These are phyloP conservation scores for Alaudala cheleensis DNA, from an alignment of 2,113 vertebrate species.

Conservation along the genomic window DNA sequence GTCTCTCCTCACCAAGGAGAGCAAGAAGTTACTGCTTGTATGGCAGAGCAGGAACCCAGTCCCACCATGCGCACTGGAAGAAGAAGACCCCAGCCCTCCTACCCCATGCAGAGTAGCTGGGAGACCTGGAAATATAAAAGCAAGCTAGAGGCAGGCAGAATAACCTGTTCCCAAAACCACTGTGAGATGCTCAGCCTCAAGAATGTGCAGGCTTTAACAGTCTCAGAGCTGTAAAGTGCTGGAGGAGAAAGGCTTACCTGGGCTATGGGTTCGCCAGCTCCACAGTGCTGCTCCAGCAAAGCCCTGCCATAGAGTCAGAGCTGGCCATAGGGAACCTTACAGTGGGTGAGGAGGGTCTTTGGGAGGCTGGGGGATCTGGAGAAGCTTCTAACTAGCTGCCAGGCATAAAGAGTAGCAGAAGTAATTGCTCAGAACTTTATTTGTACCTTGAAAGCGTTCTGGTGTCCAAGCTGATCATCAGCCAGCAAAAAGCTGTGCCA, in stretches of 20 bases:
- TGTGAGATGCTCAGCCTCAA: background rate
- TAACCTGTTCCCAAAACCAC: background rate
- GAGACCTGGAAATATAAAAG: background rate
- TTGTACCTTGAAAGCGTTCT: background rate
- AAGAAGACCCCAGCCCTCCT: background rate
- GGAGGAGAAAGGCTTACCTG: background rate
- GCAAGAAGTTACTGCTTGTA: background rate
- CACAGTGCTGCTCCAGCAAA: background rate
- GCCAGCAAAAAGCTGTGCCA: background rate
- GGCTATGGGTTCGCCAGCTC: background rate
- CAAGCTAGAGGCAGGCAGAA: background rate
- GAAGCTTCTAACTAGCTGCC: background rate
- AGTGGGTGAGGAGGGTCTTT: background rate
- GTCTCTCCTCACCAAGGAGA: background rate
- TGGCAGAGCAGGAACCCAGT: background rate
- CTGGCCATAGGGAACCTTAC: background rate
- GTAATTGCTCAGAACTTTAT: background rate
- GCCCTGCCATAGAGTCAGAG: background rate
- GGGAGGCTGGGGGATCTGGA: background rate
- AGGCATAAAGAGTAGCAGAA: background rate
- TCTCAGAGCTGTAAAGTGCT: background rate
- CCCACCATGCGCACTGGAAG: rapidly evolving
- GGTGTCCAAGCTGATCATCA: background rate
- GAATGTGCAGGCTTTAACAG: background rate
- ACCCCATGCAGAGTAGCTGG: background rate